These are phyloP conservation scores for Myoxocephalus aenaeus DNA, from an alignment of 2,797 vertebrate genomes.

Conservation along the genomic window DNA sequence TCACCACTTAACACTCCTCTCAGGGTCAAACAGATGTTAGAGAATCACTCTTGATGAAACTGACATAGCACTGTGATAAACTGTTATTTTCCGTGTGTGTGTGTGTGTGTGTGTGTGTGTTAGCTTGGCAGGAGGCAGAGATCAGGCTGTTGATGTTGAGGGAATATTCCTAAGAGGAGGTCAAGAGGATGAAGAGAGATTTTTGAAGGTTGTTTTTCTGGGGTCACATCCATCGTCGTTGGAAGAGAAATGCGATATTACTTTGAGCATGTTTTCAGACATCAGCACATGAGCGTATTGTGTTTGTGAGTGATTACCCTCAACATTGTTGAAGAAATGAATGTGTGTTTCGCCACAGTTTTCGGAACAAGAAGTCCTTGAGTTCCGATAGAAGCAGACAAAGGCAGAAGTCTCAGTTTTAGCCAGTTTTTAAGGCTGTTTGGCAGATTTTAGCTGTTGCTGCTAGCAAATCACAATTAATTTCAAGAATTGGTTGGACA, in stretches of 20 bases:
- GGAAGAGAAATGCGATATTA: not conserved
- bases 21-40: constrained; percentile 61
- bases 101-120: constrained; percentile 18
- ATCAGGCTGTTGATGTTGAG: constrained; percentile 31
- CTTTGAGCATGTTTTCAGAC: constrained; percentile 1
- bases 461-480: not conserved
- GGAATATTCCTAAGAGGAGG: constrained; percentile 55
- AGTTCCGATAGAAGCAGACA: not conserved
- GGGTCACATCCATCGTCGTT: constrained; percentile 13
- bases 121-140: constrained; percentile 4
- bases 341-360: not conserved
- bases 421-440: too few relatives aligned
- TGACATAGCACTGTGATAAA: constrained; percentile 36
- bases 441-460: not conserved
- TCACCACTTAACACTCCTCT: constrained; percentile 41
- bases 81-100: not conserved
- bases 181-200: constrained; percentile 45
- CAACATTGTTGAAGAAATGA: not conserved
- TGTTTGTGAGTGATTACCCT: not conserved
- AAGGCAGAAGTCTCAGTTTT: not conserved
- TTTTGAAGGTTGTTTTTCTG: not conserved
- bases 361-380: not conserved
- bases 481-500: not conserved
- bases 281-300: not conserved
- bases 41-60: constrained; percentile 55